phyloP scores from a whole-genome alignment of 2,888 invertebrate species.

The Eupithecia centaureata region DNA sequence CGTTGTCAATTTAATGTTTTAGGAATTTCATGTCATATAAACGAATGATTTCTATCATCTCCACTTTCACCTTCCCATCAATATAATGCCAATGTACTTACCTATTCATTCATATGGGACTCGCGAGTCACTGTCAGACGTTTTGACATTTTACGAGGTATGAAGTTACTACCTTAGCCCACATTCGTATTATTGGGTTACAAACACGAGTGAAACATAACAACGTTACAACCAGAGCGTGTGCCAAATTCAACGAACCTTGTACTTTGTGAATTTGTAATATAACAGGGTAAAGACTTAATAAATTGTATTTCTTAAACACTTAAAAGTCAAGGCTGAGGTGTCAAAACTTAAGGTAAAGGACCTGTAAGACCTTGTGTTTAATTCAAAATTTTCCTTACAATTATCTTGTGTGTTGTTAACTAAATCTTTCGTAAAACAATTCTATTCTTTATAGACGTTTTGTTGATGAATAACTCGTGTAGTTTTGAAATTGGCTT shows the following conservation, averaged over 20 bases:
- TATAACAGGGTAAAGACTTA: conserved; percentile 8
- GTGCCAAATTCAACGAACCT: conserved; percentile 18
- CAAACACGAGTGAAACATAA: conserved; percentile 18
- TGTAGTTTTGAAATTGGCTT: conserved; percentile 16
- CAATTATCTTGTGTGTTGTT: conserved; percentile 18
- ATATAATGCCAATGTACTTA: conserved; percentile 14
- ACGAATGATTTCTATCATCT: conserved; percentile 1
- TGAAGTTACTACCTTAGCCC: conserved; percentile 20
- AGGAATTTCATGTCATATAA: not conserved
- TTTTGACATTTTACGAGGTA: conserved; percentile 24
- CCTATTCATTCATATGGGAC: conserved; percentile 19
- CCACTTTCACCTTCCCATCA: conserved; percentile 18
- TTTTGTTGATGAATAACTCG: conserved; percentile 16
- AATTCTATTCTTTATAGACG: conserved; percentile 26
- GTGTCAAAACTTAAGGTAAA: conserved; percentile 36
- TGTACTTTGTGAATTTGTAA: conserved; percentile 12
- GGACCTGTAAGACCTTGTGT: conserved; percentile 33
- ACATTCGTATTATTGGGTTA: conserved; percentile 30
- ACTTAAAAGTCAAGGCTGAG: conserved; percentile 36
- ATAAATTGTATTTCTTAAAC: conserved; percentile 19
- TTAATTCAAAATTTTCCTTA: conserved; percentile 19
- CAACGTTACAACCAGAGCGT: conserved; percentile 23
- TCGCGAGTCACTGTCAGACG: conserved; percentile 13
- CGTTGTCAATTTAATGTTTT: conserved; percentile 1
- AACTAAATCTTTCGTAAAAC: conserved; percentile 20